Conservation (phyloP, 2,888 invertebrate species). For the Lasioglossum zephyrum region DNA sequence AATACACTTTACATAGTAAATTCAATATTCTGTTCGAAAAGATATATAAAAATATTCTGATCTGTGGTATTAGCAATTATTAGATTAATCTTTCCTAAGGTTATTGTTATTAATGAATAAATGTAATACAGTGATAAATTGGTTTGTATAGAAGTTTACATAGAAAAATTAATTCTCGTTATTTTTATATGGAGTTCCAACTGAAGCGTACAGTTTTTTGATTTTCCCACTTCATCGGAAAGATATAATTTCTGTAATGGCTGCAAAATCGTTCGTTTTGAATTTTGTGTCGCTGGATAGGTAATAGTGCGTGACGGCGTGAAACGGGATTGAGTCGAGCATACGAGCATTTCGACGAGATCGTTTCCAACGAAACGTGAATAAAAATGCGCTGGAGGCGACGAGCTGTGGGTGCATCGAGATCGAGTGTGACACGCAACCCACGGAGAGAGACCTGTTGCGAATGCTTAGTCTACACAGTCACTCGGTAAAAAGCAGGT, state of each 20-base stretch:
- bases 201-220: not conserved
- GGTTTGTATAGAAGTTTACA: not conserved
- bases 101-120: too few species aligned
- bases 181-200: not conserved
- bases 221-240: too few species aligned
- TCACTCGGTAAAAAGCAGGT: slow-evolving; percentile 63
- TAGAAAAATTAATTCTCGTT: not conserved
- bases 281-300: not conserved
- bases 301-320: not conserved
- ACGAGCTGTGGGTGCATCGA: slow-evolving; percentile 10
- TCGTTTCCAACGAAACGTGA: slow-evolving; percentile 24
- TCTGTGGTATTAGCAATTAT: too few species aligned
- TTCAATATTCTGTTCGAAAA: not conserved
- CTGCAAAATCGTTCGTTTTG: not conserved
- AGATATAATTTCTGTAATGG: not conserved
- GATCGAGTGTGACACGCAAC: slow-evolving; percentile 5
- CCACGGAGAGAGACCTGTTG: slow-evolving; percentile 27
- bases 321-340: not conserved
- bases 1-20: not conserved
- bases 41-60: not conserved
- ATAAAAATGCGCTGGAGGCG: slow-evolving; percentile 33
- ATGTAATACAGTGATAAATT: too few species aligned
- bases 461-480: slow-evolving; percentile 49
- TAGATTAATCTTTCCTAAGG: not conserved
- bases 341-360: slow-evolving; percentile 4